Percentiles rank a stretch among this genome's conserved stretches.
Conservation (phyloP, 2,113 vertebrate genomes). For the Numida meleagris region DNA sequence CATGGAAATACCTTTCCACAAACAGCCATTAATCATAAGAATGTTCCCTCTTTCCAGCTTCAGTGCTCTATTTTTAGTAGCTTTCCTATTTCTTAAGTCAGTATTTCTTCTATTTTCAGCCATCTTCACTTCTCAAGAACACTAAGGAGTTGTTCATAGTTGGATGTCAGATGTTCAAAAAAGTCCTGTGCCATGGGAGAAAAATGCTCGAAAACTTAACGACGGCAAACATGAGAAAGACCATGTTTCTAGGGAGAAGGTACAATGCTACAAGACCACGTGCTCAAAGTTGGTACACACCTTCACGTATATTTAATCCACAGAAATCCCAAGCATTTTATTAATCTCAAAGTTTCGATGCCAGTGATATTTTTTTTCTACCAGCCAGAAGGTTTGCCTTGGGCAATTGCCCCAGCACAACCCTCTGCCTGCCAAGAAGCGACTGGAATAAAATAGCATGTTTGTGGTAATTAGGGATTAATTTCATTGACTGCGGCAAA, state of each 20-base stretch:
- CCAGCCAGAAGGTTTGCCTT: neutral
- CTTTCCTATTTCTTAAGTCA: neutral
- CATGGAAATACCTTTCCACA: neutral
- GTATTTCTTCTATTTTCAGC: neutral
- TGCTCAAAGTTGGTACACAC: neutral
- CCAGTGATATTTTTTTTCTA: neutral
- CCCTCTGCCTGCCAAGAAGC: neutral
- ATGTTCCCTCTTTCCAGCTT: neutral
- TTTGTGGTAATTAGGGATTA: neutral
- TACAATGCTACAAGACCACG: no score
- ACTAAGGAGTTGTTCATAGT: neutral
- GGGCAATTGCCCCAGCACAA: neutral
- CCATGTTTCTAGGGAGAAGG: neutral
- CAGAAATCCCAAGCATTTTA: neutral
- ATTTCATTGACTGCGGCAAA: neutral
- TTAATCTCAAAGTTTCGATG: neutral
- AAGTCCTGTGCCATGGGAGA: neutral
- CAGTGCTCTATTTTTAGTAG: neutral
- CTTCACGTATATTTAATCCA: neutral
- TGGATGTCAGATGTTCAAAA: neutral
- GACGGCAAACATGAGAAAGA: neutral
- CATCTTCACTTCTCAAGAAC: neutral
- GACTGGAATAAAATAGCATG: neutral
- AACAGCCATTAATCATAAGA: neutral
- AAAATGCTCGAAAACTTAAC: neutral